Evolutionary conservation across 2,888 invertebrate species (phyloP).

Genomic region (Prosapia bicincta): DNA sequence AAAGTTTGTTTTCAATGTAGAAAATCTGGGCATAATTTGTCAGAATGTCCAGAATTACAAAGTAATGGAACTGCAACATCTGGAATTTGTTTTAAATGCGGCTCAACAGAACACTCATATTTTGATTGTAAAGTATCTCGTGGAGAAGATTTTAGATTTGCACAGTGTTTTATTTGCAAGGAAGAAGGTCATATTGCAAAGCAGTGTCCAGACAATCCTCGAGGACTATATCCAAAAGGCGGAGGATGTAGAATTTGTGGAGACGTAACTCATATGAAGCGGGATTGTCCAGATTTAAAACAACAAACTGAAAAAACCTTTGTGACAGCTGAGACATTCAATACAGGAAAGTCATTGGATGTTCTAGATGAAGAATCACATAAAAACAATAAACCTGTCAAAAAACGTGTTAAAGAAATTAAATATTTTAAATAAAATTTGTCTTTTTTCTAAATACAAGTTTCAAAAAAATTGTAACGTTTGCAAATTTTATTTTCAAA

Average conservation of each 20-base stretch:
- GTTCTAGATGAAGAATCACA: background rate
- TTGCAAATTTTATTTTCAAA: no score
- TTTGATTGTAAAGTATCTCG: slow-evolving; percentile 67
- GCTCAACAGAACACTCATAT: slow-evolving; percentile 81
- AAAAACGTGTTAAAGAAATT: background rate
- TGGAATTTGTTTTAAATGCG: slow-evolving; percentile 85
- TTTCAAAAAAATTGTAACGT: no score
- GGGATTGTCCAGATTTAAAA: slow-evolving; percentile 62
- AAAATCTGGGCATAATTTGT: slow-evolving; percentile 72
- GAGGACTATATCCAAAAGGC: slow-evolving; percentile 83
- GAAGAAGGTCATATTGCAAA: slow-evolving; percentile 84
- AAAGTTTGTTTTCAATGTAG: slow-evolving; percentile 73
- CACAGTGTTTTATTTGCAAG: slow-evolving; percentile 84
- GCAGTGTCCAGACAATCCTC: slow-evolving; percentile 84
- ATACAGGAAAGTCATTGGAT: background rate
- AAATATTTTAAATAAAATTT: background rate
- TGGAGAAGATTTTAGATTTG: slow-evolving; percentile 69
- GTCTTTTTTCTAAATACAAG: no score
- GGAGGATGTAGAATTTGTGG: slow-evolving; percentile 80
- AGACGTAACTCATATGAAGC: slow-evolving; percentile 78
- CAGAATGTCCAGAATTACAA: slow-evolving; percentile 71
- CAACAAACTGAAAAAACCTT: slow-evolving; percentile 3
- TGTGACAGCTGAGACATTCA: background rate
- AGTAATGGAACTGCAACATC: slow-evolving; percentile 49
- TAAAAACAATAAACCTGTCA: background rate